Conservation (phyloP, 2,797 vertebrate genomes). For the Characodon lateralis region DNA sequence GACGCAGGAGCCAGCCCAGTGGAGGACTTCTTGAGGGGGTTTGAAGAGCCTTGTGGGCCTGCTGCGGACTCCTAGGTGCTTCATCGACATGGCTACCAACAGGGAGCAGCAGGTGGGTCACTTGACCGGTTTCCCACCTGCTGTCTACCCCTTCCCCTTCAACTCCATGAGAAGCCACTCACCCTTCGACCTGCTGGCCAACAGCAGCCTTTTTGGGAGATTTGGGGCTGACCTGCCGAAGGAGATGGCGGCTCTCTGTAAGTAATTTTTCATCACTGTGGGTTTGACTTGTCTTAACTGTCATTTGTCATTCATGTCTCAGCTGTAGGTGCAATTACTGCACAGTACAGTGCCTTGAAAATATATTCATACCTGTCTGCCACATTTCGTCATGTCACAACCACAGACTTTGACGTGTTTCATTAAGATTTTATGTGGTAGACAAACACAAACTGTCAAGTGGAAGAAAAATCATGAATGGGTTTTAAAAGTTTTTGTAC, state of each 20-base stretch:
- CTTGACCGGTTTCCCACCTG: slow-evolving; percentile 88
- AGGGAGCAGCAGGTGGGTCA: slow-evolving; percentile 90
- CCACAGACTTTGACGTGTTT: not conserved
- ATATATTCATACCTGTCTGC: not conserved
- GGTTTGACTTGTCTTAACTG: slow-evolving; percentile 27
- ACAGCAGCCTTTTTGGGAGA: slow-evolving; percentile 87
- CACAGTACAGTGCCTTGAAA: not conserved
- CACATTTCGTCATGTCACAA: not conserved
- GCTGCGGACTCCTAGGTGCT: slow-evolving; percentile 64
- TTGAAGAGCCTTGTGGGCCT: slow-evolving; percentile 39
- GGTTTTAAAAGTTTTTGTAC: not conserved
- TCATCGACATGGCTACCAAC: slow-evolving; percentile 87
- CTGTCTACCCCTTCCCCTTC: slow-evolving; percentile 91
- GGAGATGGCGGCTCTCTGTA: slow-evolving; percentile 94
- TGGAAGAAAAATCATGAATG: not conserved
- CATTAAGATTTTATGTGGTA: not conserved
- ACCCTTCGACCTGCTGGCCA: slow-evolving; percentile 90
- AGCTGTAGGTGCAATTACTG: slow-evolving; percentile 11
- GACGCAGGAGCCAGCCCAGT: slow-evolving; percentile 27
- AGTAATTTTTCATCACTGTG: slow-evolving; percentile 72
- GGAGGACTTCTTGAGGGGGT: slow-evolving; percentile 46
- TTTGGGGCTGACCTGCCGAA: slow-evolving; percentile 92
- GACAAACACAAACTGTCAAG: not conserved
- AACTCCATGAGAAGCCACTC: slow-evolving; percentile 89
- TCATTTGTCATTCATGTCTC: slow-evolving; percentile 37